Conservation (phyloP, 2,113 vertebrate genomes). For the western clawed frog (Xenopus tropicalis) region UCB_Xtro_10.0 CM004449.2:100381001-100381500, state of each 20-base stretch:
- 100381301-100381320: constrained; percentile 5
- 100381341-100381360: constrained; percentile 19
- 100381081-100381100: neutral
- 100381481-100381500: too few species aligned
- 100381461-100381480: too few species aligned
- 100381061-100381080: neutral
- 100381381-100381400: neutral
- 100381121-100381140: constrained; percentile 36
- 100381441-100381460: too few species aligned
- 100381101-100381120: constrained; percentile 32
- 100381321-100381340: constrained; percentile 29
- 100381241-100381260: constrained; percentile 30
- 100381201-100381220: constrained; percentile 30
- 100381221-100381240: constrained; percentile 19
- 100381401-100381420: neutral
- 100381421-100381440: neutral
- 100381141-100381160: constrained; percentile 30
- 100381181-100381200: constrained; percentile 13
- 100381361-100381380: constrained; percentile 4
- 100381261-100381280: neutral
- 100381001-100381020: constrained; percentile 30
- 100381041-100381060: constrained; percentile 41
- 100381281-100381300: constrained; percentile 11
- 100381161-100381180: constrained; percentile 31
- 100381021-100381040: constrained; percentile 46